Evolutionary conservation across 2,113 vertebrate species (phyloP).

Genomic region (Mesoclemmys tuberculata): DNA sequence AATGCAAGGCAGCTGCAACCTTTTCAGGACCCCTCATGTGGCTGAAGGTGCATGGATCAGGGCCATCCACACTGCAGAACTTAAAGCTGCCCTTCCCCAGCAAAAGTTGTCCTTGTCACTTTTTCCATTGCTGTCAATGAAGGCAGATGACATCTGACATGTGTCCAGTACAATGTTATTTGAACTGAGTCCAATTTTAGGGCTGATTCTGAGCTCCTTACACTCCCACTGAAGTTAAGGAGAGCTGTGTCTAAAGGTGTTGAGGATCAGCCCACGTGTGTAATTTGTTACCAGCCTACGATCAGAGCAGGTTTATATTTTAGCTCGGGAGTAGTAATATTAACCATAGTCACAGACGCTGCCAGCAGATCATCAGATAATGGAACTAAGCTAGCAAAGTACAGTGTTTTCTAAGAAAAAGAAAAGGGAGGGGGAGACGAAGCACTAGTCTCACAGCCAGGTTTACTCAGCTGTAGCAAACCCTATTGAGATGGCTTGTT

Average conservation of each 20-base stretch:
- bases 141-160: background rate
- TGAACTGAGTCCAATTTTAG: background rate
- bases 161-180: background rate
- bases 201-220: background rate
- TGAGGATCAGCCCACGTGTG: background rate
- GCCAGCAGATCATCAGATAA: background rate
- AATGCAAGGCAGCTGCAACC: background rate
- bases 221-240: background rate
- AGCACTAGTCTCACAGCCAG: background rate
- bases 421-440: background rate
- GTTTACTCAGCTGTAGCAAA: background rate
- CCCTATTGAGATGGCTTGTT: background rate
- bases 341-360: background rate
- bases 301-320: background rate
- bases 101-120: background rate
- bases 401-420: conserved; percentile 10
- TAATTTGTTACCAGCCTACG: background rate
- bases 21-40: background rate
- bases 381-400: background rate
- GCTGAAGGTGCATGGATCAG: background rate
- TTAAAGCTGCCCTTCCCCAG: background rate
- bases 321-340: background rate
- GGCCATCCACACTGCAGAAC: background rate
- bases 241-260: background rate
- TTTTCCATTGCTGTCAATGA: background rate